These are phyloP conservation scores for Perodicticus potto DNA, from an alignment of 2,797 vertebrate species.

Conservation along the genomic window DNA sequence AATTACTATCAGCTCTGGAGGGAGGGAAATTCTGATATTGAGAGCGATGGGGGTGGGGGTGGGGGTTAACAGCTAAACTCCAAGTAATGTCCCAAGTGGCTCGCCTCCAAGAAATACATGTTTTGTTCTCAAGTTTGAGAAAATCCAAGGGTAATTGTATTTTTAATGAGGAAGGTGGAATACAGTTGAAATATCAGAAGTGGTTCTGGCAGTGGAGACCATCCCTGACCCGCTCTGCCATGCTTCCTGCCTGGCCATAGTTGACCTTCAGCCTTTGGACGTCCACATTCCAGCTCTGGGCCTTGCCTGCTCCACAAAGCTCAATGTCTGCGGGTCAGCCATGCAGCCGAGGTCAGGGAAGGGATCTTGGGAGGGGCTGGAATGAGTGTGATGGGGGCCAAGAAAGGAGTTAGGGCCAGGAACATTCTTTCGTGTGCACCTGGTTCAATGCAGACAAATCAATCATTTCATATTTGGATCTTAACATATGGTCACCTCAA, in stretches of 20 bases:
- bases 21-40: not conserved
- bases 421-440: not conserved
- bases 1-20: not conserved
- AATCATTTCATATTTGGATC: not conserved
- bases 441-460: not conserved
- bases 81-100: not conserved
- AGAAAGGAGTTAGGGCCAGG: not conserved
- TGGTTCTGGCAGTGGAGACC: not conserved
- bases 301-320: not conserved
- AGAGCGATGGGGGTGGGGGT: no score
- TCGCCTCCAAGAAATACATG: not conserved
- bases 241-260: not conserved
- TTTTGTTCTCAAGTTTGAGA: slow-evolving; percentile 3
- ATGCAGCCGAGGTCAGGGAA: not conserved
- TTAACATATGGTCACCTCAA: not conserved
- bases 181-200: not conserved
- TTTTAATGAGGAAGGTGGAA: not conserved
- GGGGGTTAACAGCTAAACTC: not conserved
- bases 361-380: not conserved
- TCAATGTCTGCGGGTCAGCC: not conserved
- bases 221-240: not conserved
- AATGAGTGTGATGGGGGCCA: not conserved
- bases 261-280: not conserved
- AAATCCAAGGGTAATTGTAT: not conserved
- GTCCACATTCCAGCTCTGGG: not conserved